Evolutionary conservation across 2,797 vertebrate genomes (phyloP), one percentile per base, ranked within the genome.

Genomic region (Centroberyx gerrardi): DNA sequence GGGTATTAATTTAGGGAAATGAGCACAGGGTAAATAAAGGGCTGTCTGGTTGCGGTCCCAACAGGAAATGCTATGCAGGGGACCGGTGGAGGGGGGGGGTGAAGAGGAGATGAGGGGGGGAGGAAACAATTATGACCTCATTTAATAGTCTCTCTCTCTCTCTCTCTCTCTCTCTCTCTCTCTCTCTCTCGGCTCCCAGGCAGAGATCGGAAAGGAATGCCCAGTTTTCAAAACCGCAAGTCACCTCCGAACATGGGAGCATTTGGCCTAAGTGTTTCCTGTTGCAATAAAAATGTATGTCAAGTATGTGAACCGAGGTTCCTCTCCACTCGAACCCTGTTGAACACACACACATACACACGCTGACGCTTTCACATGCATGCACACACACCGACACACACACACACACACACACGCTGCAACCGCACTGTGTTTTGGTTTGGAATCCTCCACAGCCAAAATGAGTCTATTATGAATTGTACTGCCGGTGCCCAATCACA

Each of bases 51-150:
- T 90, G 92, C 81, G 81, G 91, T 92, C 92, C 90, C 87, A 70
- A 94, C 93, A 94, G 93, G 94, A 95, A 94, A 94, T 87, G 65
- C 90, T 86, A 87, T 83, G 92, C 84, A 89, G 92, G 93, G 90
- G 91, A 92, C 88, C 85, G 74, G 87, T 82, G 75, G 70, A 77
- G 58, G 80, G 76, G 70, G 70, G 14, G 56, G 27, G 74, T 56
- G 53, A 36, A 74, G 27, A 8, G 74, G 76, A 62, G 55, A 74
- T 38, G 66, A 61, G 65, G 62, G 78, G 77, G 74, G 73, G 84
- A 90, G 91, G 91, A 90, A 92, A 87, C 88, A 87, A 93, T 94
- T 94, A 93, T 90, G 87, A 92, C 88, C 88, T 92, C 74, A 89
- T 94, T 93, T 94, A 94, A 94, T 89, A 88, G 89, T 87, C 90